Base-by-base conservation (phyloP, 2,888 invertebrate genomes). In the Calliscelio sp. region DNA sequence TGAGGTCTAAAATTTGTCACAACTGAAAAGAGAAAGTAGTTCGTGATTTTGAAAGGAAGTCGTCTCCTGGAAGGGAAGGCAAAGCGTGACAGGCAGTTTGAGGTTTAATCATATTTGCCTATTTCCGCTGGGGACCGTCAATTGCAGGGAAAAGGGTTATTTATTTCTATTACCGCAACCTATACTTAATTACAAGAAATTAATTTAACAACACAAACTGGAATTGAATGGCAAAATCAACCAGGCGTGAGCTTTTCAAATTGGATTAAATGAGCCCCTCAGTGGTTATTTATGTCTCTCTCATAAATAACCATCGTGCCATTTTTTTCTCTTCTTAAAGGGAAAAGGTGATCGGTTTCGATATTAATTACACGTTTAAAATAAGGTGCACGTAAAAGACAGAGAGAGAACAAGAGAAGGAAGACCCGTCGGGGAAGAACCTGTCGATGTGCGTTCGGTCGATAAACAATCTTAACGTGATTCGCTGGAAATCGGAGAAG, bases 141-240 rank as follows among this genome's bases (percentile, higher is more conserved):
- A 91, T 91, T 90, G 90, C 87, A 81, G 84, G 81, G 85, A 81
- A 90, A 89, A 90, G 93, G 92, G 89, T 92, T 91, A 92, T 92
- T 92, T 90, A 92, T 92, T 92, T 90, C 91, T 91, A 92, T 92
- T 92, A 92, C 92, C 91, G 91, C 92, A 92, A 92, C 89, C 90
- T 25, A 77, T 84, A 85, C 85, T 74, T 90, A 93, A 92, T 93
- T 92, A 93, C 89, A 88, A 90, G 89, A 93, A 93, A 93, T 93
- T 92, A 93, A 93, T 92, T 92, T 92, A 90, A 91, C 90, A 75
- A 88, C 87, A 88, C 87, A 90, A 90, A 91, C 92, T n/a, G n/a
- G n/a, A 91, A 91, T 91, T 89, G 89, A 74, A 61, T 55, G 66
- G 49, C 46, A 38, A 61, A 74, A 25, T 71, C 79, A 79, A 53